Conservation (phyloP, 1,140 invertebrate genomes). For the Diploscapter pachys region DNA sequence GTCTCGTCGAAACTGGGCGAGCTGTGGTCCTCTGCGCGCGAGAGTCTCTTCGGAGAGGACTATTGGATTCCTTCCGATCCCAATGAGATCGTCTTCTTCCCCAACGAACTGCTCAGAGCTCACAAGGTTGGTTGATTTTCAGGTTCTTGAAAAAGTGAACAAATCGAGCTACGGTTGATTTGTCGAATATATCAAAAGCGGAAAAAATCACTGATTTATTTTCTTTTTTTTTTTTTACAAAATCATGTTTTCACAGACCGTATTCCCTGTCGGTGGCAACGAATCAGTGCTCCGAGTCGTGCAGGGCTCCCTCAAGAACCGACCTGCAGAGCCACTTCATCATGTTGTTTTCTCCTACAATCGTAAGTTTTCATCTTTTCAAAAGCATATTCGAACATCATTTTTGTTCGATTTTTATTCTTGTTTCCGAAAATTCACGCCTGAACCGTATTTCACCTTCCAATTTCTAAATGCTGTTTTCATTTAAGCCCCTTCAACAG, state of each 20-base stretch:
- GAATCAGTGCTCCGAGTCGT: constrained; percentile 27
- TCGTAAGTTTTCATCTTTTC: background rate
- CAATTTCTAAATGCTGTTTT: too few species aligned
- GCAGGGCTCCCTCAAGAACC: constrained; percentile 32
- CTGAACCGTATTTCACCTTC: too few species aligned
- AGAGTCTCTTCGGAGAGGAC: constrained; percentile 35
- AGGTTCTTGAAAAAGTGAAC: background rate
- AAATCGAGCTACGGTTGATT: too few species aligned
- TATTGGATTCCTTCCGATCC: constrained; percentile 39
- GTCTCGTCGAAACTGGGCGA: constrained; percentile 33
- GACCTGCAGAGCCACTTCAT: constrained; percentile 26
- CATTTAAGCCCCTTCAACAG: too few species aligned
- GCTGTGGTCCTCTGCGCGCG: constrained; percentile 30
- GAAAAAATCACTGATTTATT: background rate
- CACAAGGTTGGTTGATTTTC: constrained; percentile 18
- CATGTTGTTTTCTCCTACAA: constrained; percentile 16
- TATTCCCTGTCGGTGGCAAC: constrained; percentile 13
- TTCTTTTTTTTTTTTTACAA: constrained; percentile 4
- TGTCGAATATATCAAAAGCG: too few species aligned
- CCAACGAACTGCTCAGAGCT: constrained; percentile 27
- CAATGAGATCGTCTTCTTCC: constrained; percentile 37
- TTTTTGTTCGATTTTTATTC: background rate
- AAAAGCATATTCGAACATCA: background rate
- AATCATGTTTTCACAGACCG: constrained; percentile 1
- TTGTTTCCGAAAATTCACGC: too few species aligned